Base-by-base conservation (phyloP, 2,797 vertebrate genomes). In the Micrastur ruficollis region DNA sequence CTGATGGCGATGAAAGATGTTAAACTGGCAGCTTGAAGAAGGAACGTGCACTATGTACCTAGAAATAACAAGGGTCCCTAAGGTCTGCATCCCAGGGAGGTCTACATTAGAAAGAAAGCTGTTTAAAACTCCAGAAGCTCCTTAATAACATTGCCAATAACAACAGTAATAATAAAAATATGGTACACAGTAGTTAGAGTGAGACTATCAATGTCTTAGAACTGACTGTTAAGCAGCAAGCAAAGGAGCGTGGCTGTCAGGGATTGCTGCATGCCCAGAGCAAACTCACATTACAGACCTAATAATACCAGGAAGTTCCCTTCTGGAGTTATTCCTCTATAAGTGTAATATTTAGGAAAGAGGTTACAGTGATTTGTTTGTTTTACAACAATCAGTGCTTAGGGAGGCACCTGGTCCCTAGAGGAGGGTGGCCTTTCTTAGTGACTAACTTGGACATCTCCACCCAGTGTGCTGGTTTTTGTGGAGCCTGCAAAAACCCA, bases 111-210 rank as follows among this genome's bases (percentile, higher is more conserved):
- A 17, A 65, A 55, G 55, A 65, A 76, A 58, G 59, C 22, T 70
- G n/a, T 46, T 86, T 61, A 76, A 73, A 70, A 81, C 17, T 73
- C 61, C 31, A 67, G 58, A 66, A 82, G 71, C 20, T 70, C 50
- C 40, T 66, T 26, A 47, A 62, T 40, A 92, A 40, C 17, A 23
- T 29, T 25, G 26, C 13, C 40, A 50, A 8, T 63, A 59, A 58
- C 52, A 75, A 49, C 13, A 75, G 46, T 3, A 53, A 70, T 16
- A 42, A 40, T 20, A 56, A 66, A 85, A 65, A 59, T n/a, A 66
- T 0, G 1, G 29, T 26, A 50, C 8, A 9, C 0, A 1, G 19
- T 40, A 58, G 34, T 34, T 72, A 42, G 46, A 27, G 10, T 70
- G 40, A 70, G n/a, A 66, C 27, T 56, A 47, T 27, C 67, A 42